These are phyloP conservation scores for Xestia xanthographa DNA, from an alignment of 2,888 invertebrate genomes.

Conservation along the genomic window DNA sequence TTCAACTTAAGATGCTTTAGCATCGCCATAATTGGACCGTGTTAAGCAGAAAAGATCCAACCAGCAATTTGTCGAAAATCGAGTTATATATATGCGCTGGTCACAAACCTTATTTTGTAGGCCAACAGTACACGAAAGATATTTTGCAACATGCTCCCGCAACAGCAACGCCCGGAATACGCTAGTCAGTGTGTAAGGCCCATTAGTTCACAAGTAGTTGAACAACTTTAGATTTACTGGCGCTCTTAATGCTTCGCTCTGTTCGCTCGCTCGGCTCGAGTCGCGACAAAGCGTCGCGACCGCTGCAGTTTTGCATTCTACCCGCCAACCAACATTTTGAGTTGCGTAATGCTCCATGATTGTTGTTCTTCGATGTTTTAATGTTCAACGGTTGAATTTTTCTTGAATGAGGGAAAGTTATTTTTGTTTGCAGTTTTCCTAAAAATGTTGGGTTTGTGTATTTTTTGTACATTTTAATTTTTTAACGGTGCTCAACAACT, in stretches of 20 bases:
- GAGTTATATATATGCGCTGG: too few species aligned
- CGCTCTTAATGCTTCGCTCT: conserved; percentile 46
- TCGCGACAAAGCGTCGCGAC: conserved; percentile 25
- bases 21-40: too few species aligned
- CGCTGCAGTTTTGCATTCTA: conserved; percentile 56
- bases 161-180: neutral
- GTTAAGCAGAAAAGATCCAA: too few species aligned
- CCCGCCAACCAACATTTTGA: conserved; percentile 33
- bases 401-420: conserved; percentile 23
- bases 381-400: conserved; percentile 36
- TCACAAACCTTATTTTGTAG: neutral
- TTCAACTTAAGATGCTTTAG: neutral
- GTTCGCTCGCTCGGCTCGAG: conserved; percentile 15
- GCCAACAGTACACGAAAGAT: neutral
- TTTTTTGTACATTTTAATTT: neutral
- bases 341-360: conserved; percentile 46
- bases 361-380: conserved; percentile 42
- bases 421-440: neutral
- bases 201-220: conserved; percentile 35
- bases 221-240: conserved; percentile 63
- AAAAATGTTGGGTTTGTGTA: neutral
- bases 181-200: neutral
- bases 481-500: neutral
- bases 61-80: too few species aligned
- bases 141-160: neutral